Base-by-base conservation (phyloP, 92 coral and sea anemone species). In the Muricea muricata region DNA sequence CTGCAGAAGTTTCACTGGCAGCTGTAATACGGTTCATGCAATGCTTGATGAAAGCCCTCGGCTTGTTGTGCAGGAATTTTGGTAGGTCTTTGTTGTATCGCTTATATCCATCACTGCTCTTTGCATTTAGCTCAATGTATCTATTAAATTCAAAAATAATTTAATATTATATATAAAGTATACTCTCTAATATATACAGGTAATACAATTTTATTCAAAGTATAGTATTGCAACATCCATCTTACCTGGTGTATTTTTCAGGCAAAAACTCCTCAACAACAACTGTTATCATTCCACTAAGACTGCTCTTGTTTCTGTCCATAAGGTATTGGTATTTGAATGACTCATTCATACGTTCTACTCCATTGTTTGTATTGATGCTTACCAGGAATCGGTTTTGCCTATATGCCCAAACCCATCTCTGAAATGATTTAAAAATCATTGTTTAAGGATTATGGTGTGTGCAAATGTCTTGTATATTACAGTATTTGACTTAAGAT, bases 401-500 rank as follows among this genome's bases (percentile, higher is more conserved):
- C 30, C 88, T 57, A 73, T 80, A 91, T 48, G 89, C 94, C 92
- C 91, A 86, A 55, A 85, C 92, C 94, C 92, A 88, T 76, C 88
- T 34, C 42, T 37, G 42, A 37, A 37, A 37, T n/a, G n/a, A n/a
- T n/a, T n/a, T n/a, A n/a, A n/a, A n/a, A n/a, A n/a, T n/a, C n/a
- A n/a, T n/a, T n/a, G n/a, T n/a, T n/a, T n/a, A n/a, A n/a, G n/a
- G n/a, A n/a, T n/a, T n/a, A n/a, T n/a, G n/a, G n/a, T n/a, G n/a
- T n/a, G n/a, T n/a, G n/a, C n/a, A n/a, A n/a, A n/a, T n/a, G n/a
- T n/a, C n/a, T n/a, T n/a, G n/a, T n/a, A n/a, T n/a, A n/a, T n/a
- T n/a, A n/a, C n/a, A n/a, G n/a, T n/a, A n/a, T n/a, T n/a, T n/a
- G n/a, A n/a, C n/a, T n/a, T n/a, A n/a, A n/a, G n/a, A n/a, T n/a